phyloP scores from a whole-genome alignment of 2,797 vertebrate species.

The Onychomys leucogaster region DNA sequence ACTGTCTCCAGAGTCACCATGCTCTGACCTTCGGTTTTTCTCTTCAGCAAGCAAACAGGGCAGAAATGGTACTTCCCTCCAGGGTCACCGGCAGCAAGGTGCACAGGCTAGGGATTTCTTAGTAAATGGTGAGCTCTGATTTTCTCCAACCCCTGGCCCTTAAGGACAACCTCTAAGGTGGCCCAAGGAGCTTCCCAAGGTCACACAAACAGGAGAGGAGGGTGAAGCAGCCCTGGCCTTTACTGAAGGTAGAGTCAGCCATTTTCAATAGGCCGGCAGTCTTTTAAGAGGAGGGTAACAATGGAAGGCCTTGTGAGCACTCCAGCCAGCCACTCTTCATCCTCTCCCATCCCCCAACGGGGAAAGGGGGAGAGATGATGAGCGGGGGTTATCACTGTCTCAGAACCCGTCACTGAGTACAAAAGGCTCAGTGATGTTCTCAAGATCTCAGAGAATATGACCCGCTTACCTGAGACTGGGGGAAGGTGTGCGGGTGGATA shows the following conservation, averaged over 20 bases:
- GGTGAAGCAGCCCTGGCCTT: neutral
- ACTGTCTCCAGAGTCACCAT: neutral
- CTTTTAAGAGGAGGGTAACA: neutral
- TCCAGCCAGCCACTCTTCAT: neutral
- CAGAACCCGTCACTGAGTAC: neutral
- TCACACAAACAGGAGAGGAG: neutral
- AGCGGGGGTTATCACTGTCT: neutral
- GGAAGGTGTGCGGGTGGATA: neutral
- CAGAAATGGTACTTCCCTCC: neutral
- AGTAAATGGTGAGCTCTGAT: neutral
- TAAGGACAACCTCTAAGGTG: neutral
- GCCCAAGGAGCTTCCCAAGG: neutral
- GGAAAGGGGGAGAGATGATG: neutral
- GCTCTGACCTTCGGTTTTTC: constrained; percentile 16
- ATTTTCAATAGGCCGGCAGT: neutral
- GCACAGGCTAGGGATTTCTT: neutral
- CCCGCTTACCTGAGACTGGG: neutral
- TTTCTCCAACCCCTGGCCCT: neutral
- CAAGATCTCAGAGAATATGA: neutral
- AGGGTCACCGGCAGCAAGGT: neutral
- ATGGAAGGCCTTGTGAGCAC: neutral
- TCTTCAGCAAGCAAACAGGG: neutral
- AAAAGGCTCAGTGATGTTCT: neutral
- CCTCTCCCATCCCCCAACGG: neutral
- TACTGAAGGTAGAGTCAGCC: neutral